Percentiles rank a stretch among this genome's conserved stretches.
Evolutionary conservation across 2,797 vertebrate genomes (phyloP).

Genomic region (Periophthalmus magnuspinnatus): DNA sequence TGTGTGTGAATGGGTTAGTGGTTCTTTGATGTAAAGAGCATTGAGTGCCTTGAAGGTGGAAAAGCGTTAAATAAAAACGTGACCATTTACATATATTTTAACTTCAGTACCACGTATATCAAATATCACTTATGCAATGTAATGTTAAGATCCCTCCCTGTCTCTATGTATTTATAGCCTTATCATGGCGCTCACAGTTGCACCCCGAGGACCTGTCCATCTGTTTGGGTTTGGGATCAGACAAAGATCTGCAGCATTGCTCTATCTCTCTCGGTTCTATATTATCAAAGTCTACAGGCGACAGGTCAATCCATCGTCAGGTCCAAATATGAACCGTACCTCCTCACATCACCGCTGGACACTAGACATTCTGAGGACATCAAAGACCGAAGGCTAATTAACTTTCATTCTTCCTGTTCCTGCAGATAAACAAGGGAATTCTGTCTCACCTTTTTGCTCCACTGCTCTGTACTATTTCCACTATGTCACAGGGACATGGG

Average conservation of each 20-base stretch:
- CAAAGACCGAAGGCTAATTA: slow-evolving; percentile 45
- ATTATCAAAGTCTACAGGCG: slow-evolving; percentile 29
- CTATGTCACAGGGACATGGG: slow-evolving; percentile 43
- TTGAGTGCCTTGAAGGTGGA: too few relatives aligned
- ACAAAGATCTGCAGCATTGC: slow-evolving; percentile 51
- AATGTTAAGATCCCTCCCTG: slow-evolving; percentile 7
- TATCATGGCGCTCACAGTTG: slow-evolving; percentile 25
- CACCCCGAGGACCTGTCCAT: slow-evolving; percentile 56
- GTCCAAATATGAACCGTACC: slow-evolving; percentile 40
- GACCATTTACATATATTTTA: too few relatives aligned
- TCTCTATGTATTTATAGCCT: slow-evolving; percentile 62
- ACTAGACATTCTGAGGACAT: slow-evolving; percentile 40
- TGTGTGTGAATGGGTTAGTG: too few relatives aligned
- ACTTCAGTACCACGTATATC: not conserved
- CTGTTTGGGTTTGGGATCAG: slow-evolving; percentile 61
- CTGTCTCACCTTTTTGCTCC: slow-evolving; percentile 54
- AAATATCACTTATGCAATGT: not conserved
- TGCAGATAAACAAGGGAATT: slow-evolving; percentile 51
- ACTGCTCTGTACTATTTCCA: slow-evolving; percentile 51
- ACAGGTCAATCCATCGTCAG: slow-evolving; percentile 28
- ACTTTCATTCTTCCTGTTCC: slow-evolving; percentile 16
- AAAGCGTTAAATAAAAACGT: too few relatives aligned
- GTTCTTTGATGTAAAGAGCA: too few relatives aligned
- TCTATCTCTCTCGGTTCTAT: slow-evolving; percentile 39
- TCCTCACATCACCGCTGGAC: slow-evolving; percentile 35